phyloP scores from a whole-genome alignment of 2,113 vertebrate species.

The Sorex fumeus region DNA sequence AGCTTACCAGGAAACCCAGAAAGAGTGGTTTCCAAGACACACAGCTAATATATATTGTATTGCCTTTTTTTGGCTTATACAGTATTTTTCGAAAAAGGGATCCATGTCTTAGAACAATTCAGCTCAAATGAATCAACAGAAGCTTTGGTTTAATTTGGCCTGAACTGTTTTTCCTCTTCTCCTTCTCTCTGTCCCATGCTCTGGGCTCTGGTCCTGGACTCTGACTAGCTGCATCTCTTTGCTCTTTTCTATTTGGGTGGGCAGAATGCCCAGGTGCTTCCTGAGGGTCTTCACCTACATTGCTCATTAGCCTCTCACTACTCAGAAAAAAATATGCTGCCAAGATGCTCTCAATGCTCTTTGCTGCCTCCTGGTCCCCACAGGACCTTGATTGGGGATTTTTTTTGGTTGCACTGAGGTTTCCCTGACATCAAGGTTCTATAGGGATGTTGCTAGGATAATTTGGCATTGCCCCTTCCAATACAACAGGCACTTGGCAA shows the following conservation, averaged over 20 bases:
- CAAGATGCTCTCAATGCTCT: background rate
- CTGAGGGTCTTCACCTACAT: slow-evolving; percentile 66
- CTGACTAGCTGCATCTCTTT: background rate
- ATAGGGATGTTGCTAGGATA: slow-evolving; percentile 43
- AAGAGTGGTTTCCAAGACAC: background rate
- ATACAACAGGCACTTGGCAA: slow-evolving; percentile 77
- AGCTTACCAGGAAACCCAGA: background rate
- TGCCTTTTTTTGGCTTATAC: background rate
- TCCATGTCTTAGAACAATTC: background rate
- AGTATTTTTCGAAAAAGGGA: background rate
- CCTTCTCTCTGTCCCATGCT: background rate
- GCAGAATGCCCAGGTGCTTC: slow-evolving; percentile 57
- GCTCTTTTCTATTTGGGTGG: slow-evolving; percentile 35
- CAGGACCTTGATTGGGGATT: background rate
- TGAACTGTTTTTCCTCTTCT: background rate
- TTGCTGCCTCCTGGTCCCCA: background rate
- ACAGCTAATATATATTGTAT: background rate
- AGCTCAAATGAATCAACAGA: background rate
- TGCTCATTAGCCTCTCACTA: slow-evolving; percentile 67
- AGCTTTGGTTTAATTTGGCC: background rate
- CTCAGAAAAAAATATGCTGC: background rate
- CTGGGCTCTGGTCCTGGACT: background rate
- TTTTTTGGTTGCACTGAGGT: slow-evolving; percentile 4
- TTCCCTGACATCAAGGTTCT: background rate
- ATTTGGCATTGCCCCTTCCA: slow-evolving; percentile 78